Base-by-base conservation (phyloP, 2,113 vertebrate species). In the Notechis scutatus region DNA sequence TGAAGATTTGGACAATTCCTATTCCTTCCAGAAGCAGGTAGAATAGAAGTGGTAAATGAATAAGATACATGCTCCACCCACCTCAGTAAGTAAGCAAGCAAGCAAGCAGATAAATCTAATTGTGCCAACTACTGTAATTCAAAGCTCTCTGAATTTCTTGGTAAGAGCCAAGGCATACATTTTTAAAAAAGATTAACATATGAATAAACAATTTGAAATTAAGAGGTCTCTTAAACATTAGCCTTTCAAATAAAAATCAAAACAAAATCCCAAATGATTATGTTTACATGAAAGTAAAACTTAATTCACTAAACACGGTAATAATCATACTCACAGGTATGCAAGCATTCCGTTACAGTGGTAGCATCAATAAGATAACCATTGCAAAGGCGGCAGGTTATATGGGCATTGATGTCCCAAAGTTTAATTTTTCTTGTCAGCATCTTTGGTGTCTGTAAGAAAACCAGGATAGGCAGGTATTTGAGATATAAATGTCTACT, bases 341-440 rank as follows among this genome's bases (percentile, higher is more conserved):
- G 99, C 96, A 99, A 98, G 97, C 99, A 99, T 98, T 99, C 99
- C 0, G 99, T 99, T 96, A 99, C 99, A 7, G 99, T 99, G 95
- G 99, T 99, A 90, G 99, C 99, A 54, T 99, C 99, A 42, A 99
- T 99, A 98, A 99, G 98, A 98, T 99, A 99, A 94, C 99, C 99
- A 95, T 99, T 99, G 97, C 99, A 99, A 96, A 99, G 98, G 93
- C 98, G 99, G 98, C 99, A 99, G 92, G 99, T 99, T 98, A 99
- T 99, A 97, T 99, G 99, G 98, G 98, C 99, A 87, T 99, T 99
- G 97, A 99, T 99, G 97, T 99, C 99, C 99, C 99, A 99, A 96
- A 99, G 98, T 97, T 99, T 99, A 96, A 99, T 99, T 98, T 99
- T 99, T 97, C 99, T 98, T 50, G 99, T 99, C 98, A 99, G 98